Evolutionary conservation across 2,888 invertebrate species (phyloP).

Genomic region (Heteropelma amictum): DNA sequence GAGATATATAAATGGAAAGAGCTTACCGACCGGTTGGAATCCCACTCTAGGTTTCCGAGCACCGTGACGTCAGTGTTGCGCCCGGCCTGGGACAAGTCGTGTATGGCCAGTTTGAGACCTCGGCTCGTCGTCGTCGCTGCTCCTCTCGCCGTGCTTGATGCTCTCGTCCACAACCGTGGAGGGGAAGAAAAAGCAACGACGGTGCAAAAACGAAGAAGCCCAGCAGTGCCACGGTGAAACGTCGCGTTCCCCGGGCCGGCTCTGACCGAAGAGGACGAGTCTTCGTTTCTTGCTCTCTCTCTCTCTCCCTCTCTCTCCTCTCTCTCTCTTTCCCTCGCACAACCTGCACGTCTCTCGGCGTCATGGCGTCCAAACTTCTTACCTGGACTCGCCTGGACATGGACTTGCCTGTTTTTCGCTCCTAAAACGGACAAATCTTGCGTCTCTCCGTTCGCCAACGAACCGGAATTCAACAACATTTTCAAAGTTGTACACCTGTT

Average conservation of each 20-base stretch:
- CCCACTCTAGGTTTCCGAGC: conserved; percentile 64
- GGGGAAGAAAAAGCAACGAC: conserved; percentile 32
- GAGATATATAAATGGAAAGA: conserved; percentile 4
- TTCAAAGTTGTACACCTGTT: no score
- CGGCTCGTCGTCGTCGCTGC: conserved; percentile 46
- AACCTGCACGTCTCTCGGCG: not conserved
- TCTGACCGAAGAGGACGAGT: conserved; percentile 34
- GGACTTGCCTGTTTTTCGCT: not conserved
- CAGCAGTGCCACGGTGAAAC: conserved; percentile 22
- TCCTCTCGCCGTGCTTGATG: not conserved
- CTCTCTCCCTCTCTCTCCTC: not conserved
- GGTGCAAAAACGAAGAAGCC: conserved; percentile 19
- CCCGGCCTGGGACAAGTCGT: conserved; percentile 46
- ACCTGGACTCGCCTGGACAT: conserved; percentile 41
- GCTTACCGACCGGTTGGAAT: conserved; percentile 63
- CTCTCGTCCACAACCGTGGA: conserved; percentile 10
- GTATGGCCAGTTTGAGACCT: conserved; percentile 56
- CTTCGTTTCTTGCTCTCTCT: conserved; percentile 4
- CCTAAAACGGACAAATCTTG: conserved; percentile 5
- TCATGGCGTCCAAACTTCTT: conserved; percentile 48
- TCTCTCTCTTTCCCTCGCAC: not conserved
- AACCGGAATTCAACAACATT: not conserved
- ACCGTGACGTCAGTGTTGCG: conserved; percentile 52
- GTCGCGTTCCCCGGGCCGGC: conserved; percentile 37
- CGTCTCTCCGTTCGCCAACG: not conserved